phyloP scores from a whole-genome alignment of 2,113 vertebrate genomes.

The Lepus americanus region DNA sequence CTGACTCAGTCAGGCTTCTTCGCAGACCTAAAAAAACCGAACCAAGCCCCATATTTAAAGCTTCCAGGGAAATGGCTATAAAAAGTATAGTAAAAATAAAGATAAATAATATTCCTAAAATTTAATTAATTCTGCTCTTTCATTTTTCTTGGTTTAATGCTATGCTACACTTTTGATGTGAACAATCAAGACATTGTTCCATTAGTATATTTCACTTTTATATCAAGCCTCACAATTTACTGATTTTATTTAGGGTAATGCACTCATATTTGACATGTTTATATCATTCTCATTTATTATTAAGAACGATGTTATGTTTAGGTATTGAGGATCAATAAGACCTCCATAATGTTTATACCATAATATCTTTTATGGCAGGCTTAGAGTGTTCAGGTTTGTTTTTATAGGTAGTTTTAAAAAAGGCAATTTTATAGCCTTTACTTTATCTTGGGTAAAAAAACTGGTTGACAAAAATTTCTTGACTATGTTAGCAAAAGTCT shows the following conservation, averaged over 20 bases:
- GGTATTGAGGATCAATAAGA: constrained; percentile 82
- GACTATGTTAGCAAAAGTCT: constrained; percentile 55
- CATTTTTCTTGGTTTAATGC: constrained; percentile 80
- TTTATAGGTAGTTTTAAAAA: constrained; percentile 78
- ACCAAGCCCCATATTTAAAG: constrained; percentile 28
- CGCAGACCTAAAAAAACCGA: neutral
- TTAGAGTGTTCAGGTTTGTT: constrained; percentile 77
- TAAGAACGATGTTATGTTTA: constrained; percentile 83
- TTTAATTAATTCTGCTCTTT: constrained; percentile 81
- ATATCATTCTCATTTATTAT: constrained; percentile 86
- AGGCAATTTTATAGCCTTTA: constrained; percentile 77
- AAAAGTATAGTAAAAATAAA: constrained; percentile 73
- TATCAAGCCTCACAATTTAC: constrained; percentile 82
- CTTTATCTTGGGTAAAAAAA: constrained; percentile 60
- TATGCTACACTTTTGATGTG: constrained; percentile 72
- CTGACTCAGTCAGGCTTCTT: neutral
- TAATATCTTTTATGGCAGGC: constrained; percentile 80
- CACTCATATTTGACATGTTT: constrained; percentile 81
- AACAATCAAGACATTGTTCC: constrained; percentile 83
- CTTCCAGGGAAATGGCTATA: constrained; percentile 67
- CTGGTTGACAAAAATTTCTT: constrained; percentile 55
- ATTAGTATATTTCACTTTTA: constrained; percentile 89
- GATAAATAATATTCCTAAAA: constrained; percentile 79
- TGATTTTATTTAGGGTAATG: constrained; percentile 86
- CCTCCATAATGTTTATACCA: constrained; percentile 76